Evolutionary conservation across 2,113 vertebrate species (phyloP).

Genomic region (Calyptommatus sinebrachiatus): DNA sequence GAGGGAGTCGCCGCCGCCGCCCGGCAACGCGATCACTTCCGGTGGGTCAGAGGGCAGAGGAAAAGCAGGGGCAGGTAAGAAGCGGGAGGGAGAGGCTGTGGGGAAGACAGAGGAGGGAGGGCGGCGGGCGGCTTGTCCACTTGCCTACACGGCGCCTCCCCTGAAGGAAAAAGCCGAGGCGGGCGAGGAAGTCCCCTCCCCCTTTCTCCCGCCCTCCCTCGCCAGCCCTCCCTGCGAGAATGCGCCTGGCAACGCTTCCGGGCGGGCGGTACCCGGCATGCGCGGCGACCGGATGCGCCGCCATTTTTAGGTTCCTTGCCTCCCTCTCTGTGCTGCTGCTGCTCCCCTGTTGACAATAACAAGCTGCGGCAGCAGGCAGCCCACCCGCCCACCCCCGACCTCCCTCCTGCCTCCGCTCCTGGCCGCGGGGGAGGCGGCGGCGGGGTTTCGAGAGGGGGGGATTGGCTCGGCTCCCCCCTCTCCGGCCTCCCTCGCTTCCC

Average conservation of each 20-base stretch:
- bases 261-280: conserved; percentile 50
- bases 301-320: conserved; percentile 57
- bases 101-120: rapidly evolving
- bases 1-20: not conserved
- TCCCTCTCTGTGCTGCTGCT: not conserved
- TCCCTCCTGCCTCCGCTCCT: conserved; percentile 34
- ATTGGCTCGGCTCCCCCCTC: conserved; percentile 20
- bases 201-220: no score
- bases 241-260: conserved; percentile 39
- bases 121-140: not conserved
- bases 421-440: conserved; percentile 23
- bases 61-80: not conserved
- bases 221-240: no score
- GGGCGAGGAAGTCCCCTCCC: not conserved
- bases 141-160: no score
- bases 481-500: not conserved
- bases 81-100: rapidly evolving
- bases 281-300: conserved; percentile 59
- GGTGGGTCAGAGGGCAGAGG: conserved; percentile 29
- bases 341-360: conserved; percentile 62
- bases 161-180: rapidly evolving
- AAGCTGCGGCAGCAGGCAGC: conserved; percentile 41
- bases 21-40: conserved; percentile 33
- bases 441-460: conserved; percentile 9
- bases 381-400: no score